These are phyloP conservation scores for Austrolebias charrua DNA, from an alignment of 2,797 vertebrate genomes.

Conservation along the genomic window DNA sequence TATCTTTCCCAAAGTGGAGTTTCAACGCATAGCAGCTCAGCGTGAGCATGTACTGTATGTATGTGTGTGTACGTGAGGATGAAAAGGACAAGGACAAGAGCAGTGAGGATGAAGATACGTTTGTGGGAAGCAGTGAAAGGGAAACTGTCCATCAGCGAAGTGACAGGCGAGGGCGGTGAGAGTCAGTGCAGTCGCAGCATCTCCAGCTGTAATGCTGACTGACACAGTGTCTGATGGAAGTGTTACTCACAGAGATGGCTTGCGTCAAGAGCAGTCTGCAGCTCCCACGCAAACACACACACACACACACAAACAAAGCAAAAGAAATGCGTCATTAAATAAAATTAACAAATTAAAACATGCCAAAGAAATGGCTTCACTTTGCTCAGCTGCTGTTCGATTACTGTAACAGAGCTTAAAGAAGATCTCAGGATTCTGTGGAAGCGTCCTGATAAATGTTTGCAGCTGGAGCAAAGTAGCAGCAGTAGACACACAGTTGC, in stretches of 20 bases:
- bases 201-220: conserved; percentile 68
- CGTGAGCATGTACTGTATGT: neutral
- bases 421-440: conserved; percentile 1
- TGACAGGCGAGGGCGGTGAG: conserved; percentile 58
- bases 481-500: conserved; percentile 20
- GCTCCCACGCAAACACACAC: conserved; percentile 16
- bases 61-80: conserved; percentile 14
- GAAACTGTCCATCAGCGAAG: conserved; percentile 58
- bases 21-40: conserved; percentile 52
- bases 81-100: conserved; percentile 37
- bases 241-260: conserved; percentile 52
- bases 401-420: too few relatives aligned
- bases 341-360: neutral
- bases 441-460: conserved; percentile 10
- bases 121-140: conserved; percentile 38
- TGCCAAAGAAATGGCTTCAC: neutral
- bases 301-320: conserved; percentile 12
- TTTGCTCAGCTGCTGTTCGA: neutral
- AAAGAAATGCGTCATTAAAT: neutral
- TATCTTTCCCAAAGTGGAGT: conserved; percentile 54
- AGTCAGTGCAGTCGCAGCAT: conserved; percentile 39
- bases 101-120: conserved; percentile 33
- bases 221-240: conserved; percentile 63
- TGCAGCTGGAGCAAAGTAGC: conserved; percentile 25
- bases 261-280: conserved; percentile 45